Conservation (phyloP, 2,888 invertebrate species). For the Trissolcus brochymenae region DNA sequence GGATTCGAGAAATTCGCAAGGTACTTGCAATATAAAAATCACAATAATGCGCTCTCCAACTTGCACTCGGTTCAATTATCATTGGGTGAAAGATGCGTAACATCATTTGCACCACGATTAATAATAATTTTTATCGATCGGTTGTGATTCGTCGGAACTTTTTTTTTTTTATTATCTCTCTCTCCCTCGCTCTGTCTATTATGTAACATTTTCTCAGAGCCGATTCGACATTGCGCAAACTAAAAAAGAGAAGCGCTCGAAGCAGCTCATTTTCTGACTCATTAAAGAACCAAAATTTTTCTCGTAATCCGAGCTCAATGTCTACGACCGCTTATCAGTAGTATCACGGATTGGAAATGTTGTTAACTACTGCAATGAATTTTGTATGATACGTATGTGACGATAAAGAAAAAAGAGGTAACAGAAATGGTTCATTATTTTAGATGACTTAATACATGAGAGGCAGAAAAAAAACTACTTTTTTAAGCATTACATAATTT, state of each 20-base stretch:
- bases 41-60: constrained; percentile 20
- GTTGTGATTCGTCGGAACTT: background rate
- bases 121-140: background rate
- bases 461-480: too few relatives aligned
- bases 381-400: too few relatives aligned
- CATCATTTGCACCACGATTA: background rate
- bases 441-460: too few relatives aligned
- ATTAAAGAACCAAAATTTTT: background rate
- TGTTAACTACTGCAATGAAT: too few relatives aligned
- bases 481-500: too few relatives aligned
- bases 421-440: too few relatives aligned
- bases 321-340: too few relatives aligned
- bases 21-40: constrained; percentile 26
- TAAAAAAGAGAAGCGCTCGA: too few relatives aligned
- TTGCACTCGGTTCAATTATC: constrained; percentile 5
- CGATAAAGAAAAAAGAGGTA: too few relatives aligned
- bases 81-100: background rate
- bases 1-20: constrained; percentile 49
- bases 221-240: too few relatives aligned
- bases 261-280: background rate
- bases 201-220: too few relatives aligned
- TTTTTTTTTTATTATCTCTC: background rate
- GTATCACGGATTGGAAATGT: too few relatives aligned
- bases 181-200: background rate
- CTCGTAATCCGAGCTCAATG: background rate